A percentile compares a stretch with the other conserved stretches of the same genome.
Conservation (phyloP, 1,140 invertebrate species). For the Agrilus planipennis region DNA sequence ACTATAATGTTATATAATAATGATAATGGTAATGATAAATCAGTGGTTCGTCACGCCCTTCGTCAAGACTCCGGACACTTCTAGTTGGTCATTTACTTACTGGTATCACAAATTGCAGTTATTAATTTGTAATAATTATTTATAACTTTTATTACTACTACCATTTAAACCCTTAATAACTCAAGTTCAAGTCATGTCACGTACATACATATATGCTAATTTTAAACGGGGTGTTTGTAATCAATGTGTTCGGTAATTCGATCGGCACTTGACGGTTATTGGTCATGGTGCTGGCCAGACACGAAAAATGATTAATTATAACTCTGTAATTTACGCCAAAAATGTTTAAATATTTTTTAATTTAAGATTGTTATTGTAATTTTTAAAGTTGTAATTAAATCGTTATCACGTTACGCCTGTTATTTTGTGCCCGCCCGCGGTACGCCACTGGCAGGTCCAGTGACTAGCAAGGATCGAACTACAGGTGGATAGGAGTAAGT, state of each 20-base stretch:
- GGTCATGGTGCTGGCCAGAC: conserved; percentile 2
- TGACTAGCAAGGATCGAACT: conserved; percentile 11
- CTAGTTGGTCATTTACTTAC: conserved; percentile 23
- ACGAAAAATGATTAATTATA: conserved; percentile 4
- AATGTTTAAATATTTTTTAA: conserved; percentile 26
- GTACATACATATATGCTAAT: conserved; percentile 1
- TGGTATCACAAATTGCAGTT: conserved; percentile 5
- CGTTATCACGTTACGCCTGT: conserved; percentile 32
- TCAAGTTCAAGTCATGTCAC: neutral
- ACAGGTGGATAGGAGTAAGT: conserved; percentile 14
- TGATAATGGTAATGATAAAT: too few relatives aligned
- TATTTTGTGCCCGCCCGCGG: conserved; percentile 26
- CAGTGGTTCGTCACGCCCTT: conserved; percentile 27
- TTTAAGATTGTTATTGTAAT: conserved; percentile 34
- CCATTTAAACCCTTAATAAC: neutral
- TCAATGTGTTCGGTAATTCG: conserved; percentile 5
- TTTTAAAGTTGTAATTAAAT: conserved; percentile 26
- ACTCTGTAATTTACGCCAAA: conserved; percentile 25
- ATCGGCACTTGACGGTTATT: conserved; percentile 2
- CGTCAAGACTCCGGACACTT: conserved; percentile 27
- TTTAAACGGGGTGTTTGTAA: conserved; percentile 14
- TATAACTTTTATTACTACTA: neutral
- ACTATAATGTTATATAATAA: too few relatives aligned
- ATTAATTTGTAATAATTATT: neutral
- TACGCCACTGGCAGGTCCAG: conserved; percentile 16